A percentile compares a stretch with the other conserved stretches of the same genome.
phyloP scores from a whole-genome alignment of 2,113 vertebrate species.

The Dolichallabes microphthalmus region DNA sequence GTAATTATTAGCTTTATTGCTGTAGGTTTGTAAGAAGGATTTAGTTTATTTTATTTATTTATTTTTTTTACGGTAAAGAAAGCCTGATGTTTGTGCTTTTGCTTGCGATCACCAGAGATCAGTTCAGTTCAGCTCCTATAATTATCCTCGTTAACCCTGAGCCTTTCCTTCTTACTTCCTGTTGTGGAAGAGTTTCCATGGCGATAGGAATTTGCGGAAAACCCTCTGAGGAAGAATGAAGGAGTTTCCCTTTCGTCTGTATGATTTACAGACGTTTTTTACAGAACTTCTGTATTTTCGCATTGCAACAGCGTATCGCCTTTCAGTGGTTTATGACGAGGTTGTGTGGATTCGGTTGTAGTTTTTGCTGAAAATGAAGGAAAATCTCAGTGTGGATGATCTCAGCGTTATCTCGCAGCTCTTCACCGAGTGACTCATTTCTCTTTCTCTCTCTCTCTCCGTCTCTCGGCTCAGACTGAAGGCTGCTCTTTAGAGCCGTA shows the following conservation, averaged over 20 bases:
- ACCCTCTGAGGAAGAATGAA: background rate
- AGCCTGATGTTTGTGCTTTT: background rate
- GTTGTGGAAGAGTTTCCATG: background rate
- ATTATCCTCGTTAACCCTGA: background rate
- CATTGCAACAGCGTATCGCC: background rate
- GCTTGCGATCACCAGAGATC: background rate
- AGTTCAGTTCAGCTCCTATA: background rate
- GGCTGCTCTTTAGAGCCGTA: conserved; percentile 36
- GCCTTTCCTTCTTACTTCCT: background rate
- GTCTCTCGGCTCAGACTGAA: conserved; percentile 50
- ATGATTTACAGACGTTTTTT: background rate
- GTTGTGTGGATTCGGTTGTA: background rate
- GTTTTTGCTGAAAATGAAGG: background rate
- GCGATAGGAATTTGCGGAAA: background rate
- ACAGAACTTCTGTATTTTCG: background rate
- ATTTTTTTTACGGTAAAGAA: background rate
- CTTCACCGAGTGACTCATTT: conserved; percentile 45
- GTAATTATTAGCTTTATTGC: background rate
- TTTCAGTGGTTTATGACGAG: background rate
- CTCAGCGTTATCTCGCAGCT: background rate
- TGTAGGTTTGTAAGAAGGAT: background rate
- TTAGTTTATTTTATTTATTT: too few species aligned
- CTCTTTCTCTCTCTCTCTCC: conserved; percentile 21
- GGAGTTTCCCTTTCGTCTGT: background rate
- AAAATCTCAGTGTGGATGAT: conserved; percentile 24